These are phyloP conservation scores for Oophaga sylvatica DNA, from an alignment of 2,797 vertebrate genomes.

Conservation along the genomic window DNA sequence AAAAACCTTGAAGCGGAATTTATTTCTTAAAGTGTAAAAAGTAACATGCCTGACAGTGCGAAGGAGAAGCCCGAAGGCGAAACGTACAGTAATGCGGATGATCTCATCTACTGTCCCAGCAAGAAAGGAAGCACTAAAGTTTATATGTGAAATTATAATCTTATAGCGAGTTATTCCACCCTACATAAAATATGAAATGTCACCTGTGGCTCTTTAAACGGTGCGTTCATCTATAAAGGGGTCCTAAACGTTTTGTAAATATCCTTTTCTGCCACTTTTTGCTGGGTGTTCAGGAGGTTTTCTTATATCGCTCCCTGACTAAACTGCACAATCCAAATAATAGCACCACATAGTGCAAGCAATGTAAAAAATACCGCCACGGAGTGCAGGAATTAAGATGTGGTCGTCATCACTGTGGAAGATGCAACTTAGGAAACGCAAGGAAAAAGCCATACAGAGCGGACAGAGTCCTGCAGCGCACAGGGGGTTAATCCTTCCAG, in stretches of 20 bases:
- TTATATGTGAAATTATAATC: not conserved
- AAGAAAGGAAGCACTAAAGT: not conserved
- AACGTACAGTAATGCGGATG: not conserved
- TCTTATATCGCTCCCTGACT: too few relatives aligned
- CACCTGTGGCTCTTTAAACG: too few relatives aligned
- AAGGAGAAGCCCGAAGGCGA: not conserved
- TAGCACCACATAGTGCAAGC: not conserved
- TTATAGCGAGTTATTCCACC: too few relatives aligned
- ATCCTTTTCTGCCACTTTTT: too few relatives aligned
- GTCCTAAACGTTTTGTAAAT: too few relatives aligned
- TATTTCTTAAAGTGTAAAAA: constrained; percentile 4
- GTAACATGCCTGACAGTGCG: not conserved
- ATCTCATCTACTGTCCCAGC: not conserved
- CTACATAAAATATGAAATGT: too few relatives aligned
- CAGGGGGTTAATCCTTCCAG: constrained; percentile 32
- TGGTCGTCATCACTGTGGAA: too few relatives aligned
- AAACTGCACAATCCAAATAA: not conserved
- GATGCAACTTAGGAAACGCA: not conserved
- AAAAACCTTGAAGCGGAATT: not conserved
- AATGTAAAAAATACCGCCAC: not conserved
- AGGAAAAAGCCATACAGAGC: not conserved
- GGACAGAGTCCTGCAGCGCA: not conserved
- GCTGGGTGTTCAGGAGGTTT: too few relatives aligned
- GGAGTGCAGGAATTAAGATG: too few relatives aligned
- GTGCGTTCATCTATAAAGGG: too few relatives aligned